Conservation (phyloP, 2,888 invertebrate species). For the Ecdyonurus torrentis region DNA sequence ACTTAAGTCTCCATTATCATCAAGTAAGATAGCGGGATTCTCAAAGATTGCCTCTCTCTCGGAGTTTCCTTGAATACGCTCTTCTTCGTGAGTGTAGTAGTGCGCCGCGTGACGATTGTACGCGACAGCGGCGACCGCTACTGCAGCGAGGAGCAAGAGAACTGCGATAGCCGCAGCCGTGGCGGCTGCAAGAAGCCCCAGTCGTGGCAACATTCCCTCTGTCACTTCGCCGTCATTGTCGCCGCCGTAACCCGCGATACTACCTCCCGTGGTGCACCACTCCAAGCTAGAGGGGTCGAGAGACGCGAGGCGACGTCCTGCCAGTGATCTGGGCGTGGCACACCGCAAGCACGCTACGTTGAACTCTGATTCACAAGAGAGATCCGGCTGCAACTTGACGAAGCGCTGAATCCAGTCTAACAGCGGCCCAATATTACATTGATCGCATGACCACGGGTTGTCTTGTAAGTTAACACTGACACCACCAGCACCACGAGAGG, state of each 20-base stretch:
- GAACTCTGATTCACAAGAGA: slow-evolving; percentile 8
- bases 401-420: slow-evolving; percentile 19
- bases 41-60: background rate
- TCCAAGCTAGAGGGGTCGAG: slow-evolving; percentile 26
- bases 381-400: slow-evolving; percentile 12
- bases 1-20: slow-evolving; percentile 4
- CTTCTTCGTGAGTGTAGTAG: slow-evolving; percentile 68
- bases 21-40: background rate
- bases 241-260: slow-evolving; percentile 32
- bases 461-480: slow-evolving; percentile 34
- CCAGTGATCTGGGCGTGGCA: slow-evolving; percentile 36
- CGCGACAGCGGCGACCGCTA: slow-evolving; percentile 34
- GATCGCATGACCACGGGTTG: slow-evolving; percentile 52
- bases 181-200: slow-evolving; percentile 34
- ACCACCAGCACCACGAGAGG: background rate
- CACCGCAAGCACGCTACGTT: slow-evolving; percentile 33
- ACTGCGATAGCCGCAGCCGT: slow-evolving; percentile 41
- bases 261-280: slow-evolving; percentile 27
- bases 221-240: slow-evolving; percentile 19
- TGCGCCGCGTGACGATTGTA: slow-evolving; percentile 52
- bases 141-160: slow-evolving; percentile 30
- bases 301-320: slow-evolving; percentile 27
- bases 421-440: slow-evolving; percentile 42
- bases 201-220: slow-evolving; percentile 33
- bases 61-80: slow-evolving; percentile 21